Percentiles rank a stretch among this genome's conserved stretches.
These are phyloP conservation scores for Neosalanx taihuensis DNA, from an alignment of 2,797 vertebrate genomes.

Conservation along the genomic window DNA sequence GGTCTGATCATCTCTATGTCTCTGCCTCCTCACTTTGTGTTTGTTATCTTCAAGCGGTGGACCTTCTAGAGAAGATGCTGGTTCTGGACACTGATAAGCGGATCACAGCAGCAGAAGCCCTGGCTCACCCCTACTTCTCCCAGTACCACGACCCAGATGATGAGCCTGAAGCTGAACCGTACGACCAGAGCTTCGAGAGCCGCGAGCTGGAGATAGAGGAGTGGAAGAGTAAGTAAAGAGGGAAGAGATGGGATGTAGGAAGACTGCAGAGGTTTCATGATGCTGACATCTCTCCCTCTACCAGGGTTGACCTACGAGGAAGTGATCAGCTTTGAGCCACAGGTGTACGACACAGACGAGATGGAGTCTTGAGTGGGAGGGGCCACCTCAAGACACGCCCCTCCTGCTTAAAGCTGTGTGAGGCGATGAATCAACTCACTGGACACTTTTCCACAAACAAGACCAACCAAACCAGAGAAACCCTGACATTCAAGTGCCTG, in stretches of 20 bases:
- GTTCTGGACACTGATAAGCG: constrained; percentile 96
- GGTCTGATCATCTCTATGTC: constrained; percentile 5
- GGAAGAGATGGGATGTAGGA: background rate
- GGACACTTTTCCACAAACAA: constrained; percentile 51
- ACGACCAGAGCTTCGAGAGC: constrained; percentile 97
- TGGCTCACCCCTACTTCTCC: constrained; percentile 89
- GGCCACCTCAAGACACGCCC: constrained; percentile 35
- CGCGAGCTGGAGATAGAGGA: constrained; percentile 94
- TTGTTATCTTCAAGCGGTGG: constrained; percentile 77
- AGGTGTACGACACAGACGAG: constrained; percentile 86
- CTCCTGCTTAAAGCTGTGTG: constrained; percentile 65
- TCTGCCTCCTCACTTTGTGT: background rate
- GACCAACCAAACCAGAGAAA: constrained; percentile 24
- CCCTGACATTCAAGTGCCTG: constrained; percentile 89
- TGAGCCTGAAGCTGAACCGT: constrained; percentile 93
- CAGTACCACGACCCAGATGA: constrained; percentile 97
- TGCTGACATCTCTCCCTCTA: constrained; percentile 19
- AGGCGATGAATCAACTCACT: constrained; percentile 50
- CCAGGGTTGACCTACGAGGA: constrained; percentile 93
- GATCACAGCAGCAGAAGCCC: constrained; percentile 89
- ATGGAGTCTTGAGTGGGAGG: constrained; percentile 89
- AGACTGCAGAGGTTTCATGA: background rate
- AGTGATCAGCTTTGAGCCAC: constrained; percentile 89
- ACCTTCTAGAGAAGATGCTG: constrained; percentile 96
- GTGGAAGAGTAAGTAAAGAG: constrained; percentile 88